Conservation (phyloP, 2,113 vertebrate species). For the Ageneiosus marmoratus region DNA sequence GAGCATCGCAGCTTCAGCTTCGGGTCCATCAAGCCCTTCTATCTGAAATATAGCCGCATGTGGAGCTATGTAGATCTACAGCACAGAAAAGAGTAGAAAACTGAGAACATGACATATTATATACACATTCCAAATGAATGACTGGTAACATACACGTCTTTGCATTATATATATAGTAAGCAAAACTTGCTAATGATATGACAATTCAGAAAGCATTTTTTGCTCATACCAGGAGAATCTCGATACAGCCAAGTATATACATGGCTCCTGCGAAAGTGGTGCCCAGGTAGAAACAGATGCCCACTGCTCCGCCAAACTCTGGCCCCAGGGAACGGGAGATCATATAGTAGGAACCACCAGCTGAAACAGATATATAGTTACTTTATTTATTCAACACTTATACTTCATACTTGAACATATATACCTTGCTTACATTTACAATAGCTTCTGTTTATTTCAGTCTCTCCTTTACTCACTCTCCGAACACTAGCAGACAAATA, state of each 20-base stretch:
- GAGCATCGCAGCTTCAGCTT: conserved; percentile 82
- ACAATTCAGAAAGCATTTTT: background rate
- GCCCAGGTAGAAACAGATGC: conserved; percentile 98
- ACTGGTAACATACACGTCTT: background rate
- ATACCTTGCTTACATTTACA: too few relatives aligned
- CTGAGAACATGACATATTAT: too few relatives aligned
- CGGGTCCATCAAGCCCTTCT: conserved; percentile 85
- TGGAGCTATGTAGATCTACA: conserved; percentile 91
- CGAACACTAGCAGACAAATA: background rate
- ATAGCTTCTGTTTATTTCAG: background rate
- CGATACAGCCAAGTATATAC: conserved; percentile 98
- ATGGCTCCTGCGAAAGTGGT: conserved; percentile 97
- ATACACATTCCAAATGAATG: background rate
- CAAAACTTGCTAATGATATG: background rate
- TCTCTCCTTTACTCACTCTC: background rate
- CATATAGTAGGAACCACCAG: conserved; percentile 98
- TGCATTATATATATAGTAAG: background rate
- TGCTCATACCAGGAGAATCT: conserved; percentile 90
- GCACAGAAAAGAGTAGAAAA: conserved; percentile 22
- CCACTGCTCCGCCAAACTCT: conserved; percentile 95
- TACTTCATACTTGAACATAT: background rate
- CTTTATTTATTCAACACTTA: background rate
- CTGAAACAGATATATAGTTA: conserved; percentile 65
- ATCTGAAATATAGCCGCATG: conserved; percentile 92
- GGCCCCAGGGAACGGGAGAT: conserved; percentile 97